Percentiles rank a stretch among this genome's conserved stretches.
These are phyloP conservation scores for Loriculus beryllinus DNA, from an alignment of 2,797 vertebrate genomes.

Conservation along the genomic window DNA sequence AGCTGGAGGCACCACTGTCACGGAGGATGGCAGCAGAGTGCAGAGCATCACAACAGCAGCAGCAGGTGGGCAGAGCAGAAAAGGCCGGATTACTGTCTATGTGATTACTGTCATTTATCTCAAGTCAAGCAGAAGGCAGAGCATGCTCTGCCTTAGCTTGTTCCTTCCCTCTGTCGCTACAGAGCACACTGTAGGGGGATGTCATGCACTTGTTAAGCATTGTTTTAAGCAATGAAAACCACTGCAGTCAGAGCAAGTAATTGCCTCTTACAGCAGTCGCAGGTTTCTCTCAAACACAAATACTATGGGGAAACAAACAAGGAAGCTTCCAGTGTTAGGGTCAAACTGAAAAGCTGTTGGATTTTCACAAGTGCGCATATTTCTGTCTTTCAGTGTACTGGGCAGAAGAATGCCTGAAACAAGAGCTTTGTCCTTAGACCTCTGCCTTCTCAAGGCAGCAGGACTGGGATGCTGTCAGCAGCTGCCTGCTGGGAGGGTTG, in stretches of 20 bases:
- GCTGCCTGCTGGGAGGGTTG: background rate
- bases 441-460: background rate
- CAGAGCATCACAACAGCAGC: slow-evolving; percentile 68
- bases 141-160: slow-evolving; percentile 7
- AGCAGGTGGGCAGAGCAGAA: slow-evolving; percentile 75
- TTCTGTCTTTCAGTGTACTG: background rate
- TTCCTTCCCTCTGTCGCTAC: background rate
- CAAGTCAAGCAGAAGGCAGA: slow-evolving; percentile 53
- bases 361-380: background rate
- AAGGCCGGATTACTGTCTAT: slow-evolving; percentile 65
- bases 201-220: background rate
- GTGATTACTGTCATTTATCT: slow-evolving; percentile 73
- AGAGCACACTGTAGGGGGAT: background rate
- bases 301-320: background rate
- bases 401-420: background rate
- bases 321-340: background rate
- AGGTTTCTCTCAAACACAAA: background rate
- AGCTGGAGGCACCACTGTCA: slow-evolving; percentile 52
- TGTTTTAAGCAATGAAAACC: slow-evolving; percentile 3
- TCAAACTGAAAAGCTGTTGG: background rate
- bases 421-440: background rate
- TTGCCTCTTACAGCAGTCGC: background rate
- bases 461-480: background rate
- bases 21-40: slow-evolving; percentile 66
- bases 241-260: background rate